These are phyloP conservation scores for Forbesichthys papilliferus DNA, from an alignment of 2,113 vertebrate genomes.

Conservation along the genomic window DNA sequence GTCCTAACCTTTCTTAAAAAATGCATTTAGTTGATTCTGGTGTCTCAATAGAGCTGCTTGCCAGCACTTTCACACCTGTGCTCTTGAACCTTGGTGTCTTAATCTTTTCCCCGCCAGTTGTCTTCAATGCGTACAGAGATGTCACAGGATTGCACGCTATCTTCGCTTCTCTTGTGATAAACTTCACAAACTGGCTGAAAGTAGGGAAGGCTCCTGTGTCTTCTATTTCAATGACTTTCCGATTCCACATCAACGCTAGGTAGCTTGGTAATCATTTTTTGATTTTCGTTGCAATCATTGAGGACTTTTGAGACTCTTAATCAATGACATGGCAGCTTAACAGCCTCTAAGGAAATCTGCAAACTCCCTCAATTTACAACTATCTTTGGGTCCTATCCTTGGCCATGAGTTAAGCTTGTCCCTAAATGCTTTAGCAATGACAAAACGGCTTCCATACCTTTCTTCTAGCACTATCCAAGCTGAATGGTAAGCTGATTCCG, in stretches of 20 bases:
- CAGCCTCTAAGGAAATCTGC: constrained; percentile 26
- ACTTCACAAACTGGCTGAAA: constrained; percentile 30
- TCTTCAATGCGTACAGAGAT: constrained; percentile 21
- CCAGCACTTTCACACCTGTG: constrained; percentile 12
- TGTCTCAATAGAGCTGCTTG: constrained; percentile 17
- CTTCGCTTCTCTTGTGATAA: constrained; percentile 26
- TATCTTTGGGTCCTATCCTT: constrained; percentile 29
- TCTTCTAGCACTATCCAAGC: constrained; percentile 27
- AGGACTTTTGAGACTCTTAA: constrained; percentile 16
- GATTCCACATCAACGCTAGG: constrained; percentile 26
- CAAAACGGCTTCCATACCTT: constrained; percentile 29
- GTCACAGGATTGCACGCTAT: constrained; percentile 31
- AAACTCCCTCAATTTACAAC: constrained; percentile 20
- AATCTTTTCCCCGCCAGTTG: constrained; percentile 8
- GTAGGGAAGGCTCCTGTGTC: neutral
- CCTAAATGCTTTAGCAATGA: constrained; percentile 27
- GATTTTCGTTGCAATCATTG: constrained; percentile 26
- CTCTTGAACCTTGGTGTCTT: constrained; percentile 15
- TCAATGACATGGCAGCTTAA: constrained; percentile 12
- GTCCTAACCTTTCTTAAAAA: constrained; percentile 13
- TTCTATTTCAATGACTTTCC: constrained; percentile 19
- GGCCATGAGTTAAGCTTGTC: constrained; percentile 31
- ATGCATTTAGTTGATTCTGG: constrained; percentile 2
- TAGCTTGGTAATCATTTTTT: constrained; percentile 23
- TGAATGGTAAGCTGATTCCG: constrained; percentile 17